A percentile compares a stretch with the other conserved stretches of the same genome.
Evolutionary conservation across 1,140 invertebrate species (phyloP).

Genomic region (Formica selysi): DNA sequence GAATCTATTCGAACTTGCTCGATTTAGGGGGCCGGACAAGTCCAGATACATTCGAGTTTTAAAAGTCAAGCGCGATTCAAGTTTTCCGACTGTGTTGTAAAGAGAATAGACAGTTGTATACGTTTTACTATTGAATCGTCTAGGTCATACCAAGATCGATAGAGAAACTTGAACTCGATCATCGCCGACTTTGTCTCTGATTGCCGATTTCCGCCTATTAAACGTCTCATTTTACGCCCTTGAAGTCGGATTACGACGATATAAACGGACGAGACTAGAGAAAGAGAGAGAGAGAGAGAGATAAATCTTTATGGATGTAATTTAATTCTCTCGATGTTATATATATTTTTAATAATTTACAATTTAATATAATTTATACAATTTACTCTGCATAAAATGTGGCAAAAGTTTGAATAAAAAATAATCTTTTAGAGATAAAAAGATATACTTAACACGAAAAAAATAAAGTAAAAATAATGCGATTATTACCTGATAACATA

Average conservation of each 20-base stretch:
- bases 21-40: conserved; percentile 54
- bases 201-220: conserved; percentile 51
- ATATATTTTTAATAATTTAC: neutral
- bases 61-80: conserved; percentile 71
- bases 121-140: conserved; percentile 29
- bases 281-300: neutral
- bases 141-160: conserved; percentile 39
- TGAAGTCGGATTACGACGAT: neutral
- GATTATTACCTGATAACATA: neutral
- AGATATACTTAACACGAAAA: neutral
- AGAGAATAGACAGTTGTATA: conserved; percentile 54
- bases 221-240: neutral
- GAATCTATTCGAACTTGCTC: conserved; percentile 50
- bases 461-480: conserved; percentile 4
- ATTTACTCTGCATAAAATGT: neutral
- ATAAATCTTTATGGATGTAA: neutral
- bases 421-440: neutral
- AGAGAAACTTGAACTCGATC: conserved; percentile 58
- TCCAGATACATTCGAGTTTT: conserved; percentile 68
- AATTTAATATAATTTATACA: no score
- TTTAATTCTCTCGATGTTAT: neutral
- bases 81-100: conserved; percentile 50
- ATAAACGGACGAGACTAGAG: neutral
- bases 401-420: neutral
- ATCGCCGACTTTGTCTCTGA: conserved; percentile 51